A percentile compares a stretch with the other conserved stretches of the same genome.
Conservation (phyloP, 2,888 invertebrate species). For the Orthonevra nobilis region DNA sequence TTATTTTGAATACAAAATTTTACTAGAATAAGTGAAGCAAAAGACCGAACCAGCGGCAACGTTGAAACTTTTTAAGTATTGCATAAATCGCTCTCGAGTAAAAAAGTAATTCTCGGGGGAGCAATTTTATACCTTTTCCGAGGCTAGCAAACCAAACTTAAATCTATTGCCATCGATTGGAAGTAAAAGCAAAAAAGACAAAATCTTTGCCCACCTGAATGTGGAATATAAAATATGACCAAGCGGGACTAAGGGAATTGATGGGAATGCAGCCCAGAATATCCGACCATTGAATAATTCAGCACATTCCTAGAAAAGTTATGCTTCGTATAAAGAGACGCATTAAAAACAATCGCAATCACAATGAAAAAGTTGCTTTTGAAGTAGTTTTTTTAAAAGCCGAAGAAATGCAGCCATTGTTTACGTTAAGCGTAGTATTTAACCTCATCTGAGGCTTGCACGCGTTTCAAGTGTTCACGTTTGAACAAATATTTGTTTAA, state of each 20-base stretch:
- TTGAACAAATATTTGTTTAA: no score
- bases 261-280: conserved; percentile 4
- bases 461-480: no score
- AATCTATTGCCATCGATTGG: conserved; percentile 6
- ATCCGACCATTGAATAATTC: conserved; percentile 25
- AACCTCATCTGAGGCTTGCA: no score
- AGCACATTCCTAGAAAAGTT: neutral
- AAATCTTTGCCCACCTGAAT: conserved; percentile 10
- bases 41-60: no score
- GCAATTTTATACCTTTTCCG: conserved; percentile 26
- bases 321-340: neutral
- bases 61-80: neutral
- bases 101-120: conserved; percentile 13
- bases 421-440: no score
- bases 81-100: conserved; percentile 24
- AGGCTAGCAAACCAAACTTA: neutral
- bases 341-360: no score
- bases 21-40: no score
- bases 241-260: conserved; percentile 24
- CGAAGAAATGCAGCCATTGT: no score
- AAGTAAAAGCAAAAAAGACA: neutral
- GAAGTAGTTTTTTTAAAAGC: no score
- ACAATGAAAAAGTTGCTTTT: no score
- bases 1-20: no score
- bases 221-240: conserved; percentile 33